Conservation (phyloP, 2,113 vertebrate genomes). For the Dipodomys spectabilis region DNA sequence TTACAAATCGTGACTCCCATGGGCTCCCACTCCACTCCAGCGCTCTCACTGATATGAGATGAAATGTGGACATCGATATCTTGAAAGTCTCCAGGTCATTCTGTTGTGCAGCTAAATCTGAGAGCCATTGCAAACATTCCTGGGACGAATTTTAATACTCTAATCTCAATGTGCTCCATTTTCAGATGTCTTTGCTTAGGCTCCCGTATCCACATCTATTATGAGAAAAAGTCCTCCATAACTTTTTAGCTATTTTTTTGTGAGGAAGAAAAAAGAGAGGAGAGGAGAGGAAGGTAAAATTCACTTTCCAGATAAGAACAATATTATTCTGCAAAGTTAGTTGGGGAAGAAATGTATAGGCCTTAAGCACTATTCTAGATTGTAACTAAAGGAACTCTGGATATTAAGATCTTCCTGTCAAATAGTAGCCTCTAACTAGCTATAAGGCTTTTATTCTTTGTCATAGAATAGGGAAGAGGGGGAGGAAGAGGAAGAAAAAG, state of each 20-base stretch:
- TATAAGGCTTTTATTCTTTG: background rate
- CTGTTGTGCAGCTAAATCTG: background rate
- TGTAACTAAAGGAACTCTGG: background rate
- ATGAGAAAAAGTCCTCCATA: background rate
- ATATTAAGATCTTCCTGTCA: background rate
- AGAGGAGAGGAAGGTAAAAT: background rate
- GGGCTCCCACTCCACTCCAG: background rate
- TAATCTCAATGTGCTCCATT: background rate
- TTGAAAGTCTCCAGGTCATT: background rate
- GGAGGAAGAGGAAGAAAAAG: background rate
- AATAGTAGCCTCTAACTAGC: background rate
- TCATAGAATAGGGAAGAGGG: background rate
- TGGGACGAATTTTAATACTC: background rate
- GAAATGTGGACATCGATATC: background rate
- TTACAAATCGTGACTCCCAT: background rate
- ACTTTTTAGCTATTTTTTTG: background rate
- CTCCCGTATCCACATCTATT: background rate
- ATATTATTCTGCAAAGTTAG: background rate
- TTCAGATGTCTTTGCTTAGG: background rate
- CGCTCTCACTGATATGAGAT: background rate
- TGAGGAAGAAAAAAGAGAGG: background rate
- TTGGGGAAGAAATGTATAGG: no score
- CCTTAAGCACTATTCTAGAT: background rate
- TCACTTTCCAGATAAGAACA: background rate
- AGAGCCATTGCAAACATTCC: background rate